Evolutionary conservation across 2,113 vertebrate genomes (phyloP).

Genomic region (Tachysurus fulvidraco): DNA sequence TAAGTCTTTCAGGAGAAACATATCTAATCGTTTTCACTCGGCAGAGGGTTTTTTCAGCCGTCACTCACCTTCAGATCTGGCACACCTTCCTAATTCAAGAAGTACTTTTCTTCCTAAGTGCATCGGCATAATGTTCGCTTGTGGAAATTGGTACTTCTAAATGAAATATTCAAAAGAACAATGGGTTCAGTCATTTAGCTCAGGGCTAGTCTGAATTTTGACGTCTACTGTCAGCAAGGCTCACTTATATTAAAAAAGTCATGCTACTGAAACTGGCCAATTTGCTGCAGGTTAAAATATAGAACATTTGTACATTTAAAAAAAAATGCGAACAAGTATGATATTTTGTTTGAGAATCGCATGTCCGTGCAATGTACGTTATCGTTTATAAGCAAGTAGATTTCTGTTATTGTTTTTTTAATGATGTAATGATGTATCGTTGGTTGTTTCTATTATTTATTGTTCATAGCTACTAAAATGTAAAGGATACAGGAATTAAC

Average conservation of each 20-base stretch:
- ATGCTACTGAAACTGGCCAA: not conserved
- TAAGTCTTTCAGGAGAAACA: constrained; percentile 23
- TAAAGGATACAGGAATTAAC: not conserved
- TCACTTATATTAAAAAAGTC: not conserved
- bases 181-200: not conserved
- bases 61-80: constrained; percentile 9
- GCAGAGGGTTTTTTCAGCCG: constrained; percentile 1
- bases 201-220: not conserved
- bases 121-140: constrained; percentile 14
- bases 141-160: constrained; percentile 23
- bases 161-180: constrained; percentile 26
- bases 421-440: not conserved
- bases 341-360: not conserved
- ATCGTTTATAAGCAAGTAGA: not conserved
- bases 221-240: not conserved
- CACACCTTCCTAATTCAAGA: constrained; percentile 29
- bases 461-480: not conserved
- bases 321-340: not conserved
- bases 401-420: not conserved
- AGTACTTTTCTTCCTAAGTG: constrained; percentile 23
- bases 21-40: constrained; percentile 22
- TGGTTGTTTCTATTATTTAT: not conserved
- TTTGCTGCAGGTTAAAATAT: not conserved
- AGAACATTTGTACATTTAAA: too few relatives aligned
- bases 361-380: not conserved